These are phyloP conservation scores for Sciaenops ocellatus DNA, from an alignment of 2,797 vertebrate genomes.

Conservation along the genomic window DNA sequence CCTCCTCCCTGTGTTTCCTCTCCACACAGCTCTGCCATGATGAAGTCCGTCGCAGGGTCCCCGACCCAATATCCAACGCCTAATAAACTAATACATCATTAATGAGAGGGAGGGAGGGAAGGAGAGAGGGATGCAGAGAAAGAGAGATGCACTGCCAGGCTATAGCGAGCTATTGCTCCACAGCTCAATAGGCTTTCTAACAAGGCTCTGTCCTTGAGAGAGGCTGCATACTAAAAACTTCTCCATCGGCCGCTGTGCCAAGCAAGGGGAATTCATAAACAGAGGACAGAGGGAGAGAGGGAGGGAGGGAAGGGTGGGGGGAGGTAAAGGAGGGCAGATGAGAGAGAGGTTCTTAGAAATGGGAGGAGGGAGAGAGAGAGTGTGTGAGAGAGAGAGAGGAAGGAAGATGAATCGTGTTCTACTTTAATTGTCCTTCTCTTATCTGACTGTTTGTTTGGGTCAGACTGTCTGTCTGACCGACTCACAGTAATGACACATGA, in stretches of 20 bases:
- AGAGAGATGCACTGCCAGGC: slow-evolving; percentile 68
- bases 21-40: slow-evolving; percentile 68
- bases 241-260: slow-evolving; percentile 74
- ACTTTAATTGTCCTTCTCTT: slow-evolving; percentile 75
- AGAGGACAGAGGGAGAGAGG: slow-evolving; percentile 73
- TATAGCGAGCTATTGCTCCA: slow-evolving; percentile 73
- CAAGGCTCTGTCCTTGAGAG: slow-evolving; percentile 87
- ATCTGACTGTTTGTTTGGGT: slow-evolving; percentile 69
- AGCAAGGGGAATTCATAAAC: slow-evolving; percentile 89
- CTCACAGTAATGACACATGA: slow-evolving; percentile 70
- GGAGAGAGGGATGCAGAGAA: slow-evolving; percentile 52
- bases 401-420: slow-evolving; percentile 70
- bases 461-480: slow-evolving; percentile 69
- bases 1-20: slow-evolving; percentile 71
- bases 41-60: slow-evolving; percentile 81
- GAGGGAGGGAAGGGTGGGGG: slow-evolving; percentile 40
- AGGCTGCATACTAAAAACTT: slow-evolving; percentile 89
- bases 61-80: slow-evolving; percentile 82
- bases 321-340: slow-evolving; percentile 62
- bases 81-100: slow-evolving; percentile 86
- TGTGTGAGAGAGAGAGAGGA: slow-evolving; percentile 12
- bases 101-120: slow-evolving; percentile 73
- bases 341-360: slow-evolving; percentile 68
- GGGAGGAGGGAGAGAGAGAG: slow-evolving; percentile 26
- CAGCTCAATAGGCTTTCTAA: slow-evolving; percentile 86